Evolutionary conservation across 2,888 invertebrate species (phyloP).

Genomic region (Folsomia candida): DNA sequence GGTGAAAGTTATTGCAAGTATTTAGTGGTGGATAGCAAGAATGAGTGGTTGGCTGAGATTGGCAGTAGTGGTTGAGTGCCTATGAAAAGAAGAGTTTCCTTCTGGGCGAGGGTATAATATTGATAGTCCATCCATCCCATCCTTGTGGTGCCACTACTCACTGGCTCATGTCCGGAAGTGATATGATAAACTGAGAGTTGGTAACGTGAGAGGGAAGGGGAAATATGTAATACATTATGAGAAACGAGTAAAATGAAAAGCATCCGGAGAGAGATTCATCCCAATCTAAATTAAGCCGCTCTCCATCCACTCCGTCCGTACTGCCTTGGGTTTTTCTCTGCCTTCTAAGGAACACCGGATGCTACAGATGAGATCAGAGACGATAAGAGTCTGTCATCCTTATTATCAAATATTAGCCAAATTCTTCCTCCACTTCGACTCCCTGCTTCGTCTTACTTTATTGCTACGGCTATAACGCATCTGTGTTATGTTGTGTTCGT

Average conservation of each 20-base stretch:
- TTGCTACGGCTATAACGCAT: too few species aligned
- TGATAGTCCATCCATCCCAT: constrained; percentile 1
- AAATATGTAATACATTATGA: constrained; percentile 2
- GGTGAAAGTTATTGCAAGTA: not conserved
- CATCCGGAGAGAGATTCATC: not conserved
- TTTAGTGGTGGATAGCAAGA: too few species aligned
- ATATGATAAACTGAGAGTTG: constrained; percentile 1
- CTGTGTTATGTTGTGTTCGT: too few species aligned
- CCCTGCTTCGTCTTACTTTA: too few species aligned
- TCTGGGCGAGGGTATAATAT: constrained; percentile 2
- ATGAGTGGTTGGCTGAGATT: not conserved
- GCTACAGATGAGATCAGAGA: not conserved
- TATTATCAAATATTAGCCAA: constrained; percentile 6
- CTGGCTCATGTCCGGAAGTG: constrained; percentile 9
- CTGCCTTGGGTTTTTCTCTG: not conserved
- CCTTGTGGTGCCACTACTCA: not conserved
- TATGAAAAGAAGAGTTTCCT: not conserved
- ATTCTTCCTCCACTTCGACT: too few species aligned
- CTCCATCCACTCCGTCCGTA: not conserved
- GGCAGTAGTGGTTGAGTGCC: not conserved
- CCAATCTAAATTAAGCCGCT: not conserved
- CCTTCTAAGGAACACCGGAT: constrained; percentile 1
- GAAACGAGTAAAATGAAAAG: not conserved
- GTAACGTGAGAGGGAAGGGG: not conserved
- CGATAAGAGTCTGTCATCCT: not conserved